Percentiles rank a stretch among this genome's conserved stretches.
Evolutionary conservation across 64 coral and sea anemone species (phyloP).

Genomic region (Orbicella faveolata): DNA sequence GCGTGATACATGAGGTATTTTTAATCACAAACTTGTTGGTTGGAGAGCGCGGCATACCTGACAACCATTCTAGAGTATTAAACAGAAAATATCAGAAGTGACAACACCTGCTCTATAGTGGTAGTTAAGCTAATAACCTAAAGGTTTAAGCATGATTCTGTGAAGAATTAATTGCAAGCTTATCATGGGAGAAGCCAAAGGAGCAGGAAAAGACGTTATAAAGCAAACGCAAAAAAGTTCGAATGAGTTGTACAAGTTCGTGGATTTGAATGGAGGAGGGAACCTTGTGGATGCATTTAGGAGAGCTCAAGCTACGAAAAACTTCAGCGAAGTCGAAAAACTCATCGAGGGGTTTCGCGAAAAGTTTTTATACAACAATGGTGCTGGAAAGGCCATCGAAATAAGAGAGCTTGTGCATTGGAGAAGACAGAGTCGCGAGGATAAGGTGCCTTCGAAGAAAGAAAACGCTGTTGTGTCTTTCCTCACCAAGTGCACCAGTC

Average conservation of each 20-base stretch:
- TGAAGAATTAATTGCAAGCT: not conserved
- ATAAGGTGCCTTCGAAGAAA: conserved; percentile 4
- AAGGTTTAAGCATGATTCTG: not conserved
- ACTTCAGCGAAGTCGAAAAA: conserved; percentile 65
- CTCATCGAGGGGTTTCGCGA: conserved; percentile 52
- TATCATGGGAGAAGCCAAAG: conserved; percentile 74
- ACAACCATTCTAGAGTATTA: too few relatives aligned
- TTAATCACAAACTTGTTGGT: too few relatives aligned
- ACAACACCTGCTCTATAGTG: not conserved
- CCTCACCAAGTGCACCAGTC: conserved; percentile 2
- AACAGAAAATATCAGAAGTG: too few relatives aligned
- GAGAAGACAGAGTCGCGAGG: conserved; percentile 53
- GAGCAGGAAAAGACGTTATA: conserved; percentile 88
- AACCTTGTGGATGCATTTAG: conserved; percentile 69
- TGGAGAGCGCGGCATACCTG: too few relatives aligned
- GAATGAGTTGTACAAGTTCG: conserved; percentile 56
- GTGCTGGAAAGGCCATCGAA: conserved; percentile 61
- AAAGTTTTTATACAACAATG: conserved; percentile 75
- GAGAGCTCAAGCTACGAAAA: conserved; percentile 53
- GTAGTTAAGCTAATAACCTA: not conserved
- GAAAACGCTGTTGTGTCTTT: not conserved
- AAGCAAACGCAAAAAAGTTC: conserved; percentile 79
- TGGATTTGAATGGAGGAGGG: conserved; percentile 71
- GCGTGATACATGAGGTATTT: too few relatives aligned
- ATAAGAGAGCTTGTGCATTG: conserved; percentile 55